A percentile compares a stretch with the other conserved stretches of the same genome.
phyloP scores from a whole-genome alignment of 2,888 invertebrate species.

The Polymixis lichenea region DNA sequence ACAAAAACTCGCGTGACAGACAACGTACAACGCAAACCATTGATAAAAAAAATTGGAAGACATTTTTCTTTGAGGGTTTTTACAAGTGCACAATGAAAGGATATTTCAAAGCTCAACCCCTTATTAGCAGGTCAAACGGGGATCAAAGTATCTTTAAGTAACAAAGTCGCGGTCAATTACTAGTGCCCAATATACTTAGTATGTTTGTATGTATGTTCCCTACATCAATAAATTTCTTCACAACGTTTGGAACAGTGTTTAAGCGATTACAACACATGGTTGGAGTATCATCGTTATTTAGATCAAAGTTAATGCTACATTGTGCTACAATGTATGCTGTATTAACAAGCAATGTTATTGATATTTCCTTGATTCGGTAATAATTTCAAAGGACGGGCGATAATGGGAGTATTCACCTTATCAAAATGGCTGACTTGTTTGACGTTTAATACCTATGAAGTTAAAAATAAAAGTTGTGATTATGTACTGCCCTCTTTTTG shows the following conservation, averaged over 20 bases:
- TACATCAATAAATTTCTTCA: constrained; percentile 55
- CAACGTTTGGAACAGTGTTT: constrained; percentile 51
- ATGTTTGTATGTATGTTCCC: constrained; percentile 10
- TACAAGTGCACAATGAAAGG: too few species aligned
- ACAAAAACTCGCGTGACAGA: neutral
- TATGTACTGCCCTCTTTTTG: neutral
- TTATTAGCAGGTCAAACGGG: neutral
- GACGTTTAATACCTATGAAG: neutral
- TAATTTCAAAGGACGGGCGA: neutral
- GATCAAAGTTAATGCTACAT: constrained; percentile 56
- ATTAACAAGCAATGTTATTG: constrained; percentile 36
- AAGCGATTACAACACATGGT: constrained; percentile 59
- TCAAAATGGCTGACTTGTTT: neutral
- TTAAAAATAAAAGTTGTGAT: neutral
- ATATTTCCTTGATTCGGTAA: constrained; percentile 17
- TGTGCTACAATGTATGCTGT: constrained; percentile 39
- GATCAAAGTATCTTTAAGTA: neutral
- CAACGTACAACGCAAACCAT: neutral
- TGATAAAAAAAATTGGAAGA: neutral
- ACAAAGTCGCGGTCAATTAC: constrained; percentile 5
- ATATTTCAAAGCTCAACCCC: neutral
- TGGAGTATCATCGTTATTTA: constrained; percentile 50
- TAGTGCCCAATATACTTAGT: neutral
- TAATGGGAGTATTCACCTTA: constrained; percentile 20
- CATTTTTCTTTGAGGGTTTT: neutral